Evolutionary conservation across 2,113 vertebrate species (phyloP), one percentile per base, ranked within the genome.

Genomic region (Halichoeres trimaculatus): DNA sequence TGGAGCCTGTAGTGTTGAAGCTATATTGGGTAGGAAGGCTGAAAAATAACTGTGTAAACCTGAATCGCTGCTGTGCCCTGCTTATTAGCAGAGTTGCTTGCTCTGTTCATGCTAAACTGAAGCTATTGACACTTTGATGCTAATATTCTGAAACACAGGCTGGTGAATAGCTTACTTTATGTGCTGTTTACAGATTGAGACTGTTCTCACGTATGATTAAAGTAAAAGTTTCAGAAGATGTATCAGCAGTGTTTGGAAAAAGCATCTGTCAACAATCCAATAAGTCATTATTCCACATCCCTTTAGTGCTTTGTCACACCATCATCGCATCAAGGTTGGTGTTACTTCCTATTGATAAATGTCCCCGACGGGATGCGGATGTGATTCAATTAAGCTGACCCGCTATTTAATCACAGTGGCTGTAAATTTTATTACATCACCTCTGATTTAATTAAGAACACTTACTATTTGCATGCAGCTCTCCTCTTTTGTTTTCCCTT

Each of bases 361-460:
- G 40, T 1, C 52, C 43, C 19, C 8, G 4, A 1, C 5, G 23
- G 26, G 47, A 65, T 48, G 19, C 20, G 4, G 38, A 24, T 74
- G 45, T 56, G 41, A 70, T 71, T 63, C 12, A 24, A 71, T 74
- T 62, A 67, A 52, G n/a, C 22, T 48, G 55, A 67, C 51, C 22
- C 1, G 2, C 41, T 24, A 38, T 63, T 67, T 38, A 58, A 52
- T 68, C 63, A 68, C 16, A 16, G 16, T 51, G 24, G 35, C 23
- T 53, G 40, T n/a, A 41, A 52, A 36, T 58, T n/a, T 30, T 10
- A 69, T 73, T 52, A 52, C 20, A 38, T 62, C 57, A 20, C 58
- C 19, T 64, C 19, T 54, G 17, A 61, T 52, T 67, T 10, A 35
- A 56, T 71, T 41, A 50, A 58, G 24, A 40, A 13, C 1, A 5